Evolutionary conservation across 2,888 invertebrate species (phyloP).

Genomic region (Drosophila dives): DNA sequence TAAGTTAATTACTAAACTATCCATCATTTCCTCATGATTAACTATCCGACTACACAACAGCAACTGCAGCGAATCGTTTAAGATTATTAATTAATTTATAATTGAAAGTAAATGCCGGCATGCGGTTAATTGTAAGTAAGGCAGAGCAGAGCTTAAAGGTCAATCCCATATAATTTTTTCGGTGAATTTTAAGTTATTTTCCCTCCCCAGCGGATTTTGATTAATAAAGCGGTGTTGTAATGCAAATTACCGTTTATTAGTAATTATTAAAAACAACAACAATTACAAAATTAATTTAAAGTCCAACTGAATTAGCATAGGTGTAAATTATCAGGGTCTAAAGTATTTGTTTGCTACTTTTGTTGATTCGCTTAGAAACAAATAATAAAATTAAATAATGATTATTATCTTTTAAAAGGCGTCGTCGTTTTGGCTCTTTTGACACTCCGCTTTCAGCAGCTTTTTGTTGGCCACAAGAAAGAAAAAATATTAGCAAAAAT

Average conservation of each 20-base stretch:
- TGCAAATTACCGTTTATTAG: slow-evolving; percentile 45
- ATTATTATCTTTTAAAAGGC: slow-evolving; percentile 53
- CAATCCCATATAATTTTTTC: slow-evolving; percentile 25
- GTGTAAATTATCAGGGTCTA: slow-evolving; percentile 28
- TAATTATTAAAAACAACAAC: slow-evolving; percentile 26
- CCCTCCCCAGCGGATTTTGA: slow-evolving; percentile 25
- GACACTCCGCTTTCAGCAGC: slow-evolving; percentile 42
- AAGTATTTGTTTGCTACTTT: slow-evolving; percentile 14
- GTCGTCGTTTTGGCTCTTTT: slow-evolving; percentile 42
- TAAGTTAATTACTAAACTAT: slow-evolving; percentile 66
- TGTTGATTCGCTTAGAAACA: slow-evolving; percentile 14
- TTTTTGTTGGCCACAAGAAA: slow-evolving; percentile 18
- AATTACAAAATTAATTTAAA: slow-evolving; percentile 16
- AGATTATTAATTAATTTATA: slow-evolving; percentile 72
- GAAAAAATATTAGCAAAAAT: slow-evolving; percentile 13
- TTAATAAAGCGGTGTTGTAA: slow-evolving; percentile 45
- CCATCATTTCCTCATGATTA: slow-evolving; percentile 73
- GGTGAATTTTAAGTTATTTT: slow-evolving; percentile 3
- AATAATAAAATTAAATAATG: slow-evolving; percentile 11
- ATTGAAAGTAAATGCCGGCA: slow-evolving; percentile 58
- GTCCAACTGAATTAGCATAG: slow-evolving; percentile 8
- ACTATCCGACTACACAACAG: slow-evolving; percentile 17
- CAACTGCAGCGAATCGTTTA: slow-evolving; percentile 59
- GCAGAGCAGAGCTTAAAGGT: slow-evolving; percentile 42
- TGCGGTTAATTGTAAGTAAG: slow-evolving; percentile 49